Evolutionary conservation across 1,140 invertebrate genomes (phyloP), one percentile per base, ranked within the genome.

Genomic region (Agrypnia vestita): DNA sequence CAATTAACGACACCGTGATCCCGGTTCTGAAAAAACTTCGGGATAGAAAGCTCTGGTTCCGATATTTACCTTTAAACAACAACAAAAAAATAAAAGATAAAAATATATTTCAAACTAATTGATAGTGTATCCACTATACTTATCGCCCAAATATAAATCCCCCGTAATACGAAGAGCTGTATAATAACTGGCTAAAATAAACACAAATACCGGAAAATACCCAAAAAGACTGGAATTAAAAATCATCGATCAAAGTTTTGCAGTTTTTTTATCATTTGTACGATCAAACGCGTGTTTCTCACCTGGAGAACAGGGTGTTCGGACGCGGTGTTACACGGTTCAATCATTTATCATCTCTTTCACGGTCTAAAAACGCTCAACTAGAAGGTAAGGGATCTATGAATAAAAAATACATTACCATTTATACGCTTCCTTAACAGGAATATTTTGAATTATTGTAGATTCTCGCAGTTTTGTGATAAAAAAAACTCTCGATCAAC

Each of bases 311-410:
- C 64, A 44, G 64, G 64, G 44, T 69, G 64, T 47, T 69, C 64
- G 46, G 43, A 49, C 19, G 35, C 61, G 61, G 35, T 64, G 12
- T 64, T 59, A 64, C 61, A 43, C 61, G 67, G 59, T 59, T 47
- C 49, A 71, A 76, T 76, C 44, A 56, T 55, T 73, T 55, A 73
- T 78, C 55, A 78, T 82, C 76, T 75, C 76, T 76, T 75, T 81
- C 72, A 69, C 64, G 55, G 64, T 59, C 46, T 6, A 46, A 17
- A 35, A 25, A 55, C 47, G 49, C 51, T 43, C 76, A 12, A 15
- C 19, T 17, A 64, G 56, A 17, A 15, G 53, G 62, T 6, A 69
- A n/a, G 17, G 55, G 21, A 59, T 8, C 55, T 21, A 78, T 51
- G 35, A 77, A 62, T 25, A 67, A 67, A 67, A 25, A 62, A 35